Conservation (phyloP, 2,797 vertebrate species). For the Acipenser transmontanus region DNA sequence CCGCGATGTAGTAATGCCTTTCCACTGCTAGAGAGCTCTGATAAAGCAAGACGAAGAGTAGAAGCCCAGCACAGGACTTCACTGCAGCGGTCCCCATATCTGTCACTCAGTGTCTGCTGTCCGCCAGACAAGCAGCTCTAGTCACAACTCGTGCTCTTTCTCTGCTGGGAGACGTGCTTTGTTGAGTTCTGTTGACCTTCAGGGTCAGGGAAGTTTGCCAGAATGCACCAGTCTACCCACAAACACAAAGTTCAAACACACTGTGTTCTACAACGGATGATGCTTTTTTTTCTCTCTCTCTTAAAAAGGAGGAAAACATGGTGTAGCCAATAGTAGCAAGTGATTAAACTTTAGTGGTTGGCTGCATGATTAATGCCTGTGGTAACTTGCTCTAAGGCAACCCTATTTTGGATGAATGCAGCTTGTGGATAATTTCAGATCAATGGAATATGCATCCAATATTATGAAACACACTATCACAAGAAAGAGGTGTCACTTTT, state of each 20-base stretch:
- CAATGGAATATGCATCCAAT: too few relatives aligned
- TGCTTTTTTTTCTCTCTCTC: too few relatives aligned
- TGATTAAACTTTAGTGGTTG: too few relatives aligned
- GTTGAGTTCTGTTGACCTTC: neutral
- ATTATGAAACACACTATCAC: too few relatives aligned
- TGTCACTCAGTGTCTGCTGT: neutral
- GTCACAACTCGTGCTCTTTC: neutral
- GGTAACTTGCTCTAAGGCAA: too few relatives aligned
- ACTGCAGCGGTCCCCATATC: neutral
- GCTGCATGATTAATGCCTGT: too few relatives aligned
- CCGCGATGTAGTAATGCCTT: conserved; percentile 64
- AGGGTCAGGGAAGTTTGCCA: neutral
- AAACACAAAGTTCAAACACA: conserved; percentile 1
- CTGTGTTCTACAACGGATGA: neutral
- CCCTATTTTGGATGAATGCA: too few relatives aligned
- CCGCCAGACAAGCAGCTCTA: neutral
- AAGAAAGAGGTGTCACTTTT: too few relatives aligned
- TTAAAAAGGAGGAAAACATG: too few relatives aligned
- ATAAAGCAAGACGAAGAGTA: conserved; percentile 38
- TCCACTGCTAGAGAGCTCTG: conserved; percentile 32
- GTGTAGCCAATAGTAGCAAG: too few relatives aligned
- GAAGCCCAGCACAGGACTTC: neutral
- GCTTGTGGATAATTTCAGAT: too few relatives aligned
- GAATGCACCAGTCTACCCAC: neutral
- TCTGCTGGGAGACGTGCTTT: neutral